Conservation (phyloP, 2,113 vertebrate species). For the Alces alces region DNA sequence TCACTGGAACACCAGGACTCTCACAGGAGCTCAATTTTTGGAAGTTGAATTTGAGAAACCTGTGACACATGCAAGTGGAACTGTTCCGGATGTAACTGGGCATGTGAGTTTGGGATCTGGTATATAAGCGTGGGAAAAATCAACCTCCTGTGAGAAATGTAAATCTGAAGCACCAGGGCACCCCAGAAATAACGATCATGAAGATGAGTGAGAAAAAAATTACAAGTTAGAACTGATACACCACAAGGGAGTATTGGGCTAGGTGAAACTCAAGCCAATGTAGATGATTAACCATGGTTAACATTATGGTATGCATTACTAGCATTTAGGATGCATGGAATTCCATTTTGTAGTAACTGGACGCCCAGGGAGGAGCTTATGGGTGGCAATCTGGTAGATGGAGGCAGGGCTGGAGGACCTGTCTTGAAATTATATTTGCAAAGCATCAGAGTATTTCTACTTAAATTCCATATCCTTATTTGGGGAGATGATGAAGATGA, state of each 20-base stretch:
- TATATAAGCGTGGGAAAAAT: background rate
- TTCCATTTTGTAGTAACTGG: slow-evolving; percentile 8
- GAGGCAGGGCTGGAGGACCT: background rate
- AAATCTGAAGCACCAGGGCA: background rate
- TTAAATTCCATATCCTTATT: background rate
- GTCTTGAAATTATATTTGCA: background rate
- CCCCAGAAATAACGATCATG: background rate
- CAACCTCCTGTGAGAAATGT: background rate
- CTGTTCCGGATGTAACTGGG: background rate
- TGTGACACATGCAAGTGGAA: background rate
- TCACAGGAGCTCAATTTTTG: background rate
- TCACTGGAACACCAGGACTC: background rate
- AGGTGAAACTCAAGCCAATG: background rate
- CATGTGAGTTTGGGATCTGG: background rate
- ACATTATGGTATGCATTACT: background rate
- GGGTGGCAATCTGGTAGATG: background rate
- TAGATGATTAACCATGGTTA: background rate
- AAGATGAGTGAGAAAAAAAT: background rate
- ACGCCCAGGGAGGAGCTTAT: background rate
- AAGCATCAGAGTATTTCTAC: background rate
- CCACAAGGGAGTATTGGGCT: background rate
- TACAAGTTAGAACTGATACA: background rate
- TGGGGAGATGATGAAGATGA: background rate
- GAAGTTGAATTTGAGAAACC: background rate
- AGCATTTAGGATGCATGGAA: background rate